Evolutionary conservation across 2,888 invertebrate genomes (phyloP).

Genomic region (Halocaridina rubra): DNA sequence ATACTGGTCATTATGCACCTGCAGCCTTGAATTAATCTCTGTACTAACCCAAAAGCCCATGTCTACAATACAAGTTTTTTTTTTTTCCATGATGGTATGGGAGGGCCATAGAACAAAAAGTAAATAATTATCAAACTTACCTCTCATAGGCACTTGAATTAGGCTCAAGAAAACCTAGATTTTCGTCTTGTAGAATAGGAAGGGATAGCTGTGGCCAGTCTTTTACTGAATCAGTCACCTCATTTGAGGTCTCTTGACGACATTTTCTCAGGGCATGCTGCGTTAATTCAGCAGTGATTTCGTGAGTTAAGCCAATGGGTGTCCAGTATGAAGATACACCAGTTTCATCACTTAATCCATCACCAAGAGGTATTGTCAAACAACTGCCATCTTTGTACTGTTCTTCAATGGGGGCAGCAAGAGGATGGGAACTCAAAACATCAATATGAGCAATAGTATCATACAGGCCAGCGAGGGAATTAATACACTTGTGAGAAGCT

Average conservation of each 20-base stretch:
- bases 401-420: background rate
- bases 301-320: background rate
- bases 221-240: background rate
- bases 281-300: slow-evolving; percentile 3
- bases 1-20: too few species aligned
- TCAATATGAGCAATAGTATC: slow-evolving; percentile 35
- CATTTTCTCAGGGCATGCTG: slow-evolving; percentile 15
- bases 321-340: slow-evolving; percentile 5
- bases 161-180: background rate
- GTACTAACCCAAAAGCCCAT: too few species aligned
- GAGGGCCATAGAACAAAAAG: too few species aligned
- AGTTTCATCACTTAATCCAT: slow-evolving; percentile 24
- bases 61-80: too few species aligned
- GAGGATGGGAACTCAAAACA: slow-evolving; percentile 16
- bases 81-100: too few species aligned
- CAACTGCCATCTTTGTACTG: slow-evolving; percentile 9
- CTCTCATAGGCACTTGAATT: background rate
- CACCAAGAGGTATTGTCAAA: slow-evolving; percentile 22
- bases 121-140: too few species aligned
- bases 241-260: background rate
- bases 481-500: background rate
- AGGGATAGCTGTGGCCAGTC: slow-evolving; percentile 37
- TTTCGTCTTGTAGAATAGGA: background rate
- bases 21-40: too few species aligned
- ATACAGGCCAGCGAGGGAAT: slow-evolving; percentile 28